Base-by-base conservation (phyloP, 2,113 vertebrate genomes). In the Amphiprion percula region DNA sequence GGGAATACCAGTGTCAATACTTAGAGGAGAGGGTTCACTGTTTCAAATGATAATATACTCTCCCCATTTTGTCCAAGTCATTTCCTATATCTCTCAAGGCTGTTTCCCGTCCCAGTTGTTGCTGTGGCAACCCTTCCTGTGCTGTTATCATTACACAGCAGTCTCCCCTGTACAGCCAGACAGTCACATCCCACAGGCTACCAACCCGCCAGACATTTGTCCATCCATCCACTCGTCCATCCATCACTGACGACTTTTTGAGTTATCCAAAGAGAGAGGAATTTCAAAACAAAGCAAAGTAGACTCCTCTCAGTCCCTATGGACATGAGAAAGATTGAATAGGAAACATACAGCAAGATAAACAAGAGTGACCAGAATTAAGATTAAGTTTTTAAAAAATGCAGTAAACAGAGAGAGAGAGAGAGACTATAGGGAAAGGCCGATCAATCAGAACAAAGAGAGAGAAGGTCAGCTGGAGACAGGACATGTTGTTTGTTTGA, bases 91-190 rank as follows among this genome's bases (percentile, higher is more conserved):
- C 56, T 74, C 64, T 72, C 61, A 80, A 82, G 62, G 62, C 60
- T 58, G 54, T 58, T 89, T 83, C 86, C 74, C 77, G 80, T 74
- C 67, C 30, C 62, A 64, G 16, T 59, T 26, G 84, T 86, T 90
- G 58, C 77, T 67, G 64, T 69, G 78, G 80, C 76, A 90, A 88
- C 84, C 24, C 60, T 84, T 87, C 80, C 84, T 87, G 61, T 77
- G 62, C 83, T 28, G 63, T 76, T 79, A 80, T 86, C 75, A 14
- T 77, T 71, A 69, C 58, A 24, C 30, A 65, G 55, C 84, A 88
- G 77, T 49, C 79, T 77, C 72, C 24, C 54, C 37, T 19, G 19
- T 61, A 24, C 60, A 76, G 59, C 39, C 74, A 54, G 65, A 52
- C 73, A 67, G 47, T 59, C 62, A 77, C 54, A 74, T 76, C 49